Base-by-base conservation (phyloP, 1,140 invertebrate species). In the Elymnias hypermnestra region DNA sequence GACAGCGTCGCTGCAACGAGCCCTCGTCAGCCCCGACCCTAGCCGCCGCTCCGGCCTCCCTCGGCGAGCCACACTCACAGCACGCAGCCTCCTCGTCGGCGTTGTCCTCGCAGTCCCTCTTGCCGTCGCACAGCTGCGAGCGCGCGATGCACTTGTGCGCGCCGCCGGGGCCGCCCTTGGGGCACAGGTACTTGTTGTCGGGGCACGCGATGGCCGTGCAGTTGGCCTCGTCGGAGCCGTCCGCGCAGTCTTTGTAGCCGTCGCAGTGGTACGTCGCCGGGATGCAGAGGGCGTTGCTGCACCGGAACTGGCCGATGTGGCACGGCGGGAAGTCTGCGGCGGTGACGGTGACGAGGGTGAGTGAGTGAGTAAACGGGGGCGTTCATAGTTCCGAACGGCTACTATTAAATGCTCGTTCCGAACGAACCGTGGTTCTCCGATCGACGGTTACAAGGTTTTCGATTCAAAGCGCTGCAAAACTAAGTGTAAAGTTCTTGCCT, bases 31-130 rank as follows among this genome's bases (percentile, higher is more conserved):
- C n/a, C n/a, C n/a, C n/a, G n/a, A n/a, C n/a, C n/a, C n/a, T n/a
- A n/a, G n/a, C n/a, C n/a, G n/a, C n/a, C n/a, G n/a, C n/a, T n/a
- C n/a, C n/a, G n/a, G n/a, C n/a, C n/a, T n/a, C n/a, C n/a, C n/a
- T n/a, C n/a, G n/a, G n/a, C n/a, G n/a, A n/a, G n/a, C n/a, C n/a
- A n/a, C n/a, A n/a, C n/a, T n/a, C n/a, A n/a, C n/a, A n/a, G n/a
- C n/a, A n/a, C n/a, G 13, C 94, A 90, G 78, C 98, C 99, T 97
- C 97, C 82, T 99, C 97, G 78, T 99, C 97, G n/a, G 96, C 96
- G 0, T 96, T 96, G 76, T 98, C 97, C 0, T 97, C 94, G 79
- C 97, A 98, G 72, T 98, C 97, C 0, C 96, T 95, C 75, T 98
- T 96, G 0, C 96, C 96, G 74, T 98, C 97, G 78, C 97, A 99